phyloP scores from a whole-genome alignment of 1,140 invertebrate genomes.

The Rhyzopertha dominica region DNA sequence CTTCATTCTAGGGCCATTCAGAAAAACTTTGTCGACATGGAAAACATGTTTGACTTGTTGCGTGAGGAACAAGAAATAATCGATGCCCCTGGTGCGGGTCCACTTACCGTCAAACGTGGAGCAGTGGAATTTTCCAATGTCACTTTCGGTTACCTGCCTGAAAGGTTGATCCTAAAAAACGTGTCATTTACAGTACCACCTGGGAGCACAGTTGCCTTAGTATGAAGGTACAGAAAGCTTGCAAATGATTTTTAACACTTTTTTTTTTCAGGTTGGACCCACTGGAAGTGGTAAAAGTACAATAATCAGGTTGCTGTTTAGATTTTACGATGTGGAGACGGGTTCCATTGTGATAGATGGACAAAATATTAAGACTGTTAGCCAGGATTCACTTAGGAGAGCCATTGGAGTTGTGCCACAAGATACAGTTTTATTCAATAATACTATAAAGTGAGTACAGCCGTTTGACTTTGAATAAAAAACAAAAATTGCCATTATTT shows the following conservation, averaged over 20 bases:
- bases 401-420: slow-evolving; percentile 92
- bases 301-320: slow-evolving; percentile 86
- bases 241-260: neutral
- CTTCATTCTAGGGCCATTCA: slow-evolving; percentile 76
- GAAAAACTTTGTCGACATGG: slow-evolving; percentile 97
- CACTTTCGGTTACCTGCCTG: slow-evolving; percentile 80
- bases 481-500: too few species aligned
- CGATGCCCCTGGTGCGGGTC: slow-evolving; percentile 72
- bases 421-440: slow-evolving; percentile 96
- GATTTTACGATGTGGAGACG: slow-evolving; percentile 89
- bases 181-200: slow-evolving; percentile 80
- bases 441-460: slow-evolving; percentile 69
- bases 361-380: slow-evolving; percentile 74
- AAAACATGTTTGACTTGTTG: slow-evolving; percentile 97
- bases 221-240: slow-evolving; percentile 37
- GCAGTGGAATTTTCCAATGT: slow-evolving; percentile 87
- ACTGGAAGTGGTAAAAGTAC: slow-evolving; percentile 93
- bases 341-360: slow-evolving; percentile 86
- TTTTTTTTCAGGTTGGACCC: slow-evolving; percentile 68
- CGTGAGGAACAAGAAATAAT: slow-evolving; percentile 80
- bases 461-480: slow-evolving; percentile 5
- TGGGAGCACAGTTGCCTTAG: slow-evolving; percentile 89
- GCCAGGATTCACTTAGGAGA: slow-evolving; percentile 70
- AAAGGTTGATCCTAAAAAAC: slow-evolving; percentile 75
- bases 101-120: slow-evolving; percentile 67